Base-by-base conservation (phyloP, 2,797 vertebrate genomes). In the Chelidonichthys spinosus region DNA sequence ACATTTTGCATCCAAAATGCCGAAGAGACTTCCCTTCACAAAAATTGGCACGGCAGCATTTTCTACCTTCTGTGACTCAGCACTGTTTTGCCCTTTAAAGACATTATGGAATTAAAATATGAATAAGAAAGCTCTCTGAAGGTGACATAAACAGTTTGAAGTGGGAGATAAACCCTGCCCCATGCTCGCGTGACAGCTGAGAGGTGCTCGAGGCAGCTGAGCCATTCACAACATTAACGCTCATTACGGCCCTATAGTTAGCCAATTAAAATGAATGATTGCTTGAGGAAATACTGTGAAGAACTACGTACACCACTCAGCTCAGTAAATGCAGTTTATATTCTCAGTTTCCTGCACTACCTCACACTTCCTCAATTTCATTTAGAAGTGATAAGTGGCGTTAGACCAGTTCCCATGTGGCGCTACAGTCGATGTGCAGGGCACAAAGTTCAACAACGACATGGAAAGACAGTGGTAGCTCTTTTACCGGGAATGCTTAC, bases 91-190 rank as follows among this genome's bases (percentile, higher is more conserved):
- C 52, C 69, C 36, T 77, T 84, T 77, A 39, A 79, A 35, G 55
- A 44, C 18, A 64, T 76, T 80, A 46, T 79, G 63, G 64, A 82
- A 84, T 72, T 44, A 66, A 71, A 71, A 73, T 50, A 52, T 49
- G 33, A 78, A 78, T 64, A 71, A 47, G 56, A 79, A 72, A 65
- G 61, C 72, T 63, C 47, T 77, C 47, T 54, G 59, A 86, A 82
- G 68, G 80, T 72, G 55, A 85, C 74, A 81, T 77, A 78, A 85
- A 83, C 71, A 79, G 75, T 83, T 80, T 86, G 72, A 87, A 79
- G 67, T 62, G 55, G 64, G 37, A 78, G 66, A 87, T 79, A 87
- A 84, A 81, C 46, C 32, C 74, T 53, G 33, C 50, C 37, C 40
- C 5, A 35, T 37, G 72, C 65, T 67, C 10, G 1, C 72, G 60